phyloP scores from a whole-genome alignment of 2,113 vertebrate species.

The Monarcha castaneiventris region DNA sequence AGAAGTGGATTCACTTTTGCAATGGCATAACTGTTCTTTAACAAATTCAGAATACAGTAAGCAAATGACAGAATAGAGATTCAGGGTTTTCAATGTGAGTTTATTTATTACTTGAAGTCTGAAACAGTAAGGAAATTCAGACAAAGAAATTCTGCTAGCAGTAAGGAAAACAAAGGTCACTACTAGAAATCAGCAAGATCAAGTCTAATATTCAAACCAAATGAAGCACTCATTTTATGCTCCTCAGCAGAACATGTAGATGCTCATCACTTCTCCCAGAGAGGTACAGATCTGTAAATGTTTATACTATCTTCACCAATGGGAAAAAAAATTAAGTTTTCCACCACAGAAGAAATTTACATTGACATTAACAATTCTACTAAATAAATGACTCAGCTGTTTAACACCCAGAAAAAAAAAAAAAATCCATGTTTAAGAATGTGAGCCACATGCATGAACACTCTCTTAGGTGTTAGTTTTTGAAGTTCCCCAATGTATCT shows the following conservation, averaged over 20 bases:
- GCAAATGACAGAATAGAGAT: background rate
- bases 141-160: background rate
- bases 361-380: background rate
- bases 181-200: background rate
- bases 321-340: background rate
- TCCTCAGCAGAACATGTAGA: conserved; percentile 27
- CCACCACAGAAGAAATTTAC: background rate
- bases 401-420: background rate
- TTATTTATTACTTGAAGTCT: background rate
- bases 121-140: background rate
- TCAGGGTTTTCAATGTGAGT: background rate
- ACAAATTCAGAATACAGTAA: background rate
- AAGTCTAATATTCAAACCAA: background rate
- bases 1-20: background rate
- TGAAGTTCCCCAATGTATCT: background rate
- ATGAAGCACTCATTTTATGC: background rate
- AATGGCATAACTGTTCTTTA: background rate
- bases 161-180: background rate
- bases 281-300: background rate
- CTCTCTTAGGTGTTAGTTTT: background rate
- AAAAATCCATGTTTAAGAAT: background rate
- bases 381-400: background rate
- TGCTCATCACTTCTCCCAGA: background rate
- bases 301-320: background rate
- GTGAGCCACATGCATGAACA: background rate